Percentiles rank a stretch among this genome's conserved stretches.
Conservation (phyloP, 2,797 vertebrate genomes). For the Tachyglossus aculeatus region DNA sequence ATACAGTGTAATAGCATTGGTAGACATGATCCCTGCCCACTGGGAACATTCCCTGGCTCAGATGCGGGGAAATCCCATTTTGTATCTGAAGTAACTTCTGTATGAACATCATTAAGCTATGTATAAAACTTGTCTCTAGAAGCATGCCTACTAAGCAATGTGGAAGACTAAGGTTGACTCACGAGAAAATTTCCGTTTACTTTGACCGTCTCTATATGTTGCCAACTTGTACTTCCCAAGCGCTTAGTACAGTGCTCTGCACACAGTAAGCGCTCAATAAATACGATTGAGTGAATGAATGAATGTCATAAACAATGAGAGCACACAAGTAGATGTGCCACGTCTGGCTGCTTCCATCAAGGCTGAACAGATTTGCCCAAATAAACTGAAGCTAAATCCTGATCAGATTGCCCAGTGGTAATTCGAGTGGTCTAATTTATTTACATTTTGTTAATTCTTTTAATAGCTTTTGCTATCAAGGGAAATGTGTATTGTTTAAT, state of each 20-base stretch:
- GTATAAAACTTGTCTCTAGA: conserved; percentile 29
- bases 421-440: neutral
- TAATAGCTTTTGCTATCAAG: neutral
- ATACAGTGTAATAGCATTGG: too few species aligned
- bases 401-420: conserved; percentile 30
- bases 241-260: too few species aligned
- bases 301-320: conserved; percentile 45
- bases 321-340: conserved; percentile 52
- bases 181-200: conserved; percentile 54
- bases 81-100: conserved; percentile 31
- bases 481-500: neutral
- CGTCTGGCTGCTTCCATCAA: conserved; percentile 62
- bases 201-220: too few species aligned
- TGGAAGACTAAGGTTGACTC: conserved; percentile 29
- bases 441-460: conserved; percentile 11
- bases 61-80: conserved; percentile 9
- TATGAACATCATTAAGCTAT: conserved; percentile 19
- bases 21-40: too few species aligned
- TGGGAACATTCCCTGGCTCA: conserved; percentile 34
- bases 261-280: too few species aligned
- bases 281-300: too few species aligned
- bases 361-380: conserved; percentile 26
- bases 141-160: neutral
- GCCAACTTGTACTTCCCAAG: too few species aligned
- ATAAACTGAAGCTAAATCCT: conserved; percentile 59